phyloP scores from a whole-genome alignment of 2,888 invertebrate genomes.

The Lycia hirtaria region DNA sequence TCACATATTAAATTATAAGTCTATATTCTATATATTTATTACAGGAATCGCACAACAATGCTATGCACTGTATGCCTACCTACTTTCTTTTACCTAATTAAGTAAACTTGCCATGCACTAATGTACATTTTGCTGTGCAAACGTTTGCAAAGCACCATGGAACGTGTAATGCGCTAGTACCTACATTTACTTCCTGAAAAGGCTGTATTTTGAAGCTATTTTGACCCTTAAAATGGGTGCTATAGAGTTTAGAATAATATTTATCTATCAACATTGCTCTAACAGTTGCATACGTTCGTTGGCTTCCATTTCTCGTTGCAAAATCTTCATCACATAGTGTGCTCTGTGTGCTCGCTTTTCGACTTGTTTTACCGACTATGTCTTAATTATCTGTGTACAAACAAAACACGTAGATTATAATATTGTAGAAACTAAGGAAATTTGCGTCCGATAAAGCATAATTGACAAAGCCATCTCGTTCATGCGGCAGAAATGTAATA shows the following conservation, averaged over 20 bases:
- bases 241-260: not conserved
- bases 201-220: conserved; percentile 1
- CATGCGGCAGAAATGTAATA: no score
- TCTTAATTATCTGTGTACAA: no score
- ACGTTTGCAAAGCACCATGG: conserved; percentile 19
- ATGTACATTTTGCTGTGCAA: conserved; percentile 23
- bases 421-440: no score
- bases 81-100: not conserved
- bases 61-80: no score
- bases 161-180: conserved; percentile 22
- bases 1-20: not conserved
- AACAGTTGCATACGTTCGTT: conserved; percentile 10
- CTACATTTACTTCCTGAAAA: no score
- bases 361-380: no score
- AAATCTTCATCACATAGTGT: no score
- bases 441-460: no score
- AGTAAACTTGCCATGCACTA: not conserved
- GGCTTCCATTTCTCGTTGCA: conserved; percentile 7
- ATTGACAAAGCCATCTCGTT: no score
- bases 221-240: not conserved
- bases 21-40: not conserved
- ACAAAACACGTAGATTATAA: no score
- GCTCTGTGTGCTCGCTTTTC: no score
- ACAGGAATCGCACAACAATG: not conserved
- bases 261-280: not conserved